Evolutionary conservation across 1,140 invertebrate species (phyloP), one percentile per base, ranked within the genome.

Genomic region (Odontomachus brunneus): DNA sequence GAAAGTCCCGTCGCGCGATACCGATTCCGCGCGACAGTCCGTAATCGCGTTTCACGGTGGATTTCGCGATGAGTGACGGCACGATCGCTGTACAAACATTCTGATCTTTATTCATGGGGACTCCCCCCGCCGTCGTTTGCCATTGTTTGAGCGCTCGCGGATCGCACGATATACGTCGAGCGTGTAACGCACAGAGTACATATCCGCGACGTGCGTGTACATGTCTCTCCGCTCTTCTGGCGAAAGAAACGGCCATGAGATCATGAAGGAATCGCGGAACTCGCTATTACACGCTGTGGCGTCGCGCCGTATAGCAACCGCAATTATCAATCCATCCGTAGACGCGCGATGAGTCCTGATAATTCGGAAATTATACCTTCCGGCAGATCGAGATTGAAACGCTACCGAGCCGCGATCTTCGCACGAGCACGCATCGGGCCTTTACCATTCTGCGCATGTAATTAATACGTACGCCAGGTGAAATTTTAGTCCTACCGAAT

Each of bases 81-180:
- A 53, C 67, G 75, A 75, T 84, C 76, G 75, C 53, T 26, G 33
- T 75, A 72, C 71, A 78, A 84, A 80, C 66, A 69, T 44, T 63
- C 85, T 49, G 73, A 84, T 87, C 81, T 87, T 84, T 87, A 87
- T 87, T 87, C 86, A 87, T 87, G 73, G 49, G 69, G 55, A 49
- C 48, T 62, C 48, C 59, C 62, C 71, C 44, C 17, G 53, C 49
- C 48, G 67, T 55, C 73, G 55, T 48, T 71, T 67, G 71, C 82
- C 72, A 87, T 87, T 87, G 86, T 87, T 65, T 48, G 17, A 53
- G 48, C 57, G 59, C 24, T 33, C 81, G 81, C 29, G 82, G 44
- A 74, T 84, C 86, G 73, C 85, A 87, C 85, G 85, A 84, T 80
- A 63, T 73, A 63, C 62, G 86, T 87, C 86, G 81, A 66, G 63